Evolutionary conservation across 2,888 invertebrate genomes (phyloP).

Genomic region (Aphidius colemani): DNA sequence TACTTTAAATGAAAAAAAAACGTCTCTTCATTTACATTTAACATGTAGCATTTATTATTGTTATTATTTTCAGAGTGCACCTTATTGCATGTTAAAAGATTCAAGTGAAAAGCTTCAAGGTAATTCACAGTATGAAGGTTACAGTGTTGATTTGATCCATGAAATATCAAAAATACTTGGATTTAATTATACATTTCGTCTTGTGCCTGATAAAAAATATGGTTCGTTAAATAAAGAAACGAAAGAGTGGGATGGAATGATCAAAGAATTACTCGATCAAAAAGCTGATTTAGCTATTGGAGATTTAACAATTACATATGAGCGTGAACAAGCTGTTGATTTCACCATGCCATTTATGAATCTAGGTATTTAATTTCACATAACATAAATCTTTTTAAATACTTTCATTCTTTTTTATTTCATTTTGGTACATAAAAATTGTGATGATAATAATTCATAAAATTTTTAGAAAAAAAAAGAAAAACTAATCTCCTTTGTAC

Average conservation of each 20-base stretch:
- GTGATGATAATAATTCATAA: not conserved
- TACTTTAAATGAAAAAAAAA: not conserved
- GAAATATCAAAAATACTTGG: conserved; percentile 87
- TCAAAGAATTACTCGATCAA: conserved; percentile 83
- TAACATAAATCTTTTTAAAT: too few relatives aligned
- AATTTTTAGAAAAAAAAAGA: not conserved
- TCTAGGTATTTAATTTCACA: conserved; percentile 64
- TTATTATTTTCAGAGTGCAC: conserved; percentile 75
- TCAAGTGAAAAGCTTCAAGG: conserved; percentile 82
- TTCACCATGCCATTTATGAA: conserved; percentile 95
- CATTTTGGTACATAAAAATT: not conserved
- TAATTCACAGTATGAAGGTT: conserved; percentile 93
- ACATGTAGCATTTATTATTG: not conserved
- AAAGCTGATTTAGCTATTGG: conserved; percentile 95
- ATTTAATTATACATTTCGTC: conserved; percentile 84
- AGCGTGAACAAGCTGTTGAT: conserved; percentile 83
- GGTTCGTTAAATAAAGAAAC: conserved; percentile 81
- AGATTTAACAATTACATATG: conserved; percentile 96
- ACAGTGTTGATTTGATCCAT: conserved; percentile 90
- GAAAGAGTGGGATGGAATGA: conserved; percentile 92
- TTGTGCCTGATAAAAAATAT: conserved; percentile 85
- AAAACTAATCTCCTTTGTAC: not conserved
- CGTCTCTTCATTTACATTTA: not conserved
- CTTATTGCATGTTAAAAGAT: conserved; percentile 93
- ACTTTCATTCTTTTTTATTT: too few relatives aligned